Evolutionary conservation across 2,797 vertebrate species (phyloP), one percentile per base, ranked within the genome.

Genomic region (Apogon talboti): DNA sequence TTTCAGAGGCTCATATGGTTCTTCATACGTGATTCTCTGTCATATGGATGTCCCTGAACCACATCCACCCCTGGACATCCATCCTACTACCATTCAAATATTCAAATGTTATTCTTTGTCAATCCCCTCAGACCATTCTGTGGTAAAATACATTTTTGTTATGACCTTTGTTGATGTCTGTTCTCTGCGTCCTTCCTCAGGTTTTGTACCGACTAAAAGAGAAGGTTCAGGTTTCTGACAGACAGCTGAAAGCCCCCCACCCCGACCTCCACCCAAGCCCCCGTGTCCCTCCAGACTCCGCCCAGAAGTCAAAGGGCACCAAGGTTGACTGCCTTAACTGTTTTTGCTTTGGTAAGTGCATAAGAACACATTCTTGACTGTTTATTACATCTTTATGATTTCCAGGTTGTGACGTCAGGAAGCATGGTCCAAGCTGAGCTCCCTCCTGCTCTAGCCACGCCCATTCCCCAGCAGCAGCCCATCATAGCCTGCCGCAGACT

Each of bases 131-230:
- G 24, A 28, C 24, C 24, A 28, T 28, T 5, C 24, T 28, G 6
- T 5, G 24, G 6, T 28, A 28, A 28, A 28, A 28, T 28, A 28
- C 2, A 28, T 13, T 0, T 7, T 2, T 21, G 33, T 15, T 6
- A 15, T 41, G 15, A 49, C n/a, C 16, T 11, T 5, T 19, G 19
- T 12, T 33, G 24, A 28, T 14, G 5, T 40, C 0, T 28, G 10
- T 48, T 11, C 8, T 12, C 2, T 48, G 6, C 16, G 3, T 16
- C 2, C 53, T 6, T 64, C 18, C 78, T 1, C 83, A 99, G 97
- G 95, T 99, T 90, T 92, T 99, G 63, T 98, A 95, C 84, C 93
- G 95, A 81, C 90, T 96, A 43, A 98, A 96, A 81, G 96, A 98
- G 89, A 97, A 95, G 76, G 92, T 95, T 62, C 94, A 95, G 63